Base-by-base conservation (phyloP, 2,113 vertebrate species). In the Oostethus manadensis region DNA sequence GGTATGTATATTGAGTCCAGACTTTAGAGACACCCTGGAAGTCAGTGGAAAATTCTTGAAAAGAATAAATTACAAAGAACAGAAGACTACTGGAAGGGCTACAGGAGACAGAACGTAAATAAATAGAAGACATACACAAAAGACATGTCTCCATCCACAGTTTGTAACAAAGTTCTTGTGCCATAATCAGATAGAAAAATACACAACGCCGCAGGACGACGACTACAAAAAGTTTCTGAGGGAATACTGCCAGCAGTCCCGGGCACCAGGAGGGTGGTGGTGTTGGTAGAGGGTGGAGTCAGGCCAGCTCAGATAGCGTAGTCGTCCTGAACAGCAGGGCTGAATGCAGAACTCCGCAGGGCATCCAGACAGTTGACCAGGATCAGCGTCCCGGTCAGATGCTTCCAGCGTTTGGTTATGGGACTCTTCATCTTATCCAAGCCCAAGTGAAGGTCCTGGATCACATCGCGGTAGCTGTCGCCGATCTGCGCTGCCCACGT, bases 371-470 rank as follows among this genome's bases (percentile, higher is more conserved):
- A 91, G 87, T 98, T 94, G 72, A 99, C 94, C 0, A 99, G 91
- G 81, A 99, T 94, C n/a, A 99, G 87, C 0, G 96, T 91, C 59
- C 97, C 97, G 0, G 94, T 98, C 76, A 98, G 92, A 81, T 99
- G 97, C 57, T 94, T 98, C 97, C 97, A 99, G 71, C 93, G 93
- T 48, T 93, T 96, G 66, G 96, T 99, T 86, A 99, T 94, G 72
- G 97, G 96, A 74, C 82, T 97, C 73, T 95, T 95, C 97, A 99
- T 99, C 79, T 89, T 94, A 87, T 99, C 97, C 66, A 99, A 86
- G 38, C 94, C 96, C 0, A 84, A 81, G 84, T 99, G 97, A 54
- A 99, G 90, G 75, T 99, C 97, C 80, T 99, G 97, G 83, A 98
- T 94, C 70, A 99, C 93, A 0, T 99, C 97, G 0, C 96, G 80